These are phyloP conservation scores for Cancer borealis DNA, from an alignment of 2,888 invertebrate genomes.

Conservation along the genomic window DNA sequence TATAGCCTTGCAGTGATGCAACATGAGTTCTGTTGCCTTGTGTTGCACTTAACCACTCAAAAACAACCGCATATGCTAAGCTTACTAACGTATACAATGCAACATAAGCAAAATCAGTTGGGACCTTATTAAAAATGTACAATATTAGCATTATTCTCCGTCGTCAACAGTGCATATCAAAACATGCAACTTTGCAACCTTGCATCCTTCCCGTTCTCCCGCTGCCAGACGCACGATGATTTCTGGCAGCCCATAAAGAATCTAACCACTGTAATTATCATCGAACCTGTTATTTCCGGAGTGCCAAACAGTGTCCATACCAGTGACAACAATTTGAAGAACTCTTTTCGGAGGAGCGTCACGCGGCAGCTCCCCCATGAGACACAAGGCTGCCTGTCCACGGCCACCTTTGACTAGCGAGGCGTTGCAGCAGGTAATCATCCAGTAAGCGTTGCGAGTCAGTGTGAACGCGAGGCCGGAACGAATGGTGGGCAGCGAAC, in stretches of 20 bases:
- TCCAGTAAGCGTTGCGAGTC: not conserved
- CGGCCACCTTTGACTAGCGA: not conserved
- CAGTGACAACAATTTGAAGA: not conserved
- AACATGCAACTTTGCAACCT: slow-evolving; percentile 58
- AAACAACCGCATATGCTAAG: not conserved
- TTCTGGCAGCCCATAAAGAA: not conserved
- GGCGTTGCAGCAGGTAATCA: not conserved
- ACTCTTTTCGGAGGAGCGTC: not conserved
- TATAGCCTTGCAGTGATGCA: not conserved
- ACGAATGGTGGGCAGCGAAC: slow-evolving; percentile 37
- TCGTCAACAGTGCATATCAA: slow-evolving; percentile 65
- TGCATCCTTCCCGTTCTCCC: slow-evolving; percentile 24
- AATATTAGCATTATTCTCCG: slow-evolving; percentile 16
- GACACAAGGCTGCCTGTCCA: not conserved
- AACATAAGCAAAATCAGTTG: not conserved
- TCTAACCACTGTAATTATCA: not conserved
- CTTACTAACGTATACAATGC: not conserved
- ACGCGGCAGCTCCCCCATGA: not conserved
- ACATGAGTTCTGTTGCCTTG: not conserved
- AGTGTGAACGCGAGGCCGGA: not conserved
- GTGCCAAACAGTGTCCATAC: not conserved
- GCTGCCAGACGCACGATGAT: slow-evolving; percentile 57
- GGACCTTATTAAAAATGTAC: not conserved
- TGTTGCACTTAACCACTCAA: not conserved
- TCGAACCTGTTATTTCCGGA: slow-evolving; percentile 29